Base-by-base conservation (phyloP, 2,797 vertebrate species). In the Ctenopoma multispine region DNA sequence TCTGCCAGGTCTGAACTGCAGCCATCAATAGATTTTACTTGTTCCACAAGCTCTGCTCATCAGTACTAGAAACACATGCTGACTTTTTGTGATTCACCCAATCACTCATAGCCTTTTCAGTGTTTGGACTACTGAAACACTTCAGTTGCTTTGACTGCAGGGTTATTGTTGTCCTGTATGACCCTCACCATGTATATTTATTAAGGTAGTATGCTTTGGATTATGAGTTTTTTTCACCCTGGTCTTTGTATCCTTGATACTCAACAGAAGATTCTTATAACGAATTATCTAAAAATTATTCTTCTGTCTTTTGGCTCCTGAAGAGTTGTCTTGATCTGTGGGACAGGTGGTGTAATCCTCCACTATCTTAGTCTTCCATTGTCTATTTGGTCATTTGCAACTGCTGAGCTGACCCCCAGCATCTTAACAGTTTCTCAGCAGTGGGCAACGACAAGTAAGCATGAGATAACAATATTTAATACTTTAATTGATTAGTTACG, bases 81-180 rank as follows among this genome's bases (percentile, higher is more conserved):
- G 24, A 36, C 38, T 31, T 44, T 29, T 0, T 13, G 18, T 43
- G 57, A 58, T 38, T 58, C 50, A 31, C 4, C 38, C 23, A 50
- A 27, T 62, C 50, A 31, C 4, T 43, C 27, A 50, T 23, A 31
- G 75, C 14, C 51, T 69, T 67, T 69, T 38, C 50, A 34, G 1
- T 21, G 10, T 54, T 27, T 54, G 20, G 6, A 57, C 20, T 14
- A 14, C 2, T 4, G 7, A 36, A 36, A 36, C 7, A 36, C 34
- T 36, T 9, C 34, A 10, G 34, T 10, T 36, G 34, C 34, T 9
- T 2, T 36, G 34, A 7, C 34, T 36, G 34, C 9, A 47, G 20
- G 36, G 43, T 56, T 10, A 27, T 20, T 9, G 0, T 31, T 14
- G 24, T 23, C 23, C 23, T 34, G 8, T 10, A 9, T n/a, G 29